Conservation (phyloP, 2,113 vertebrate species). For the Otis tarda region DNA sequence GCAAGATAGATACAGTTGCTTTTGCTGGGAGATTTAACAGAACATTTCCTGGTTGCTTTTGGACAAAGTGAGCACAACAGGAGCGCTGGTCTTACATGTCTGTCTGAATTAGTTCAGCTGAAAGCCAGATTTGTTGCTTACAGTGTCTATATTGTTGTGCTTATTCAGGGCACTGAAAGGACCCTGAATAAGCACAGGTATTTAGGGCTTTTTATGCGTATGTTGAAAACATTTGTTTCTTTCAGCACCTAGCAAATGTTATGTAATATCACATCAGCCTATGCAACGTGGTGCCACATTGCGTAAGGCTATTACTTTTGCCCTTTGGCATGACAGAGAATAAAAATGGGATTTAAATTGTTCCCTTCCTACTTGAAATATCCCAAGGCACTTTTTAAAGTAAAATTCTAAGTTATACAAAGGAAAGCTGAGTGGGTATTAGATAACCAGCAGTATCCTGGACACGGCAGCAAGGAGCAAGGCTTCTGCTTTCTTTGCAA, state of each 20-base stretch:
- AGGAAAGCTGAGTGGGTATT: background rate
- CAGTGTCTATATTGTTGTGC: background rate
- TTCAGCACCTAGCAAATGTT: background rate
- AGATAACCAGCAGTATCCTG: background rate
- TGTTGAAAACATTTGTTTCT: background rate
- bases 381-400: background rate
- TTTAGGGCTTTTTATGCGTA: background rate
- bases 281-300: background rate
- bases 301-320: slow-evolving; percentile 33
- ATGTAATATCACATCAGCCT: slow-evolving; percentile 8
- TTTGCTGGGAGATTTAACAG: background rate
- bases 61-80: background rate
- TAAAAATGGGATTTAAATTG: slow-evolving; percentile 36
- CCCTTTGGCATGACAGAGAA: background rate
- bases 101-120: background rate
- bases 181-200: no score
- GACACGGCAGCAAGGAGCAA: background rate
- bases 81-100: background rate
- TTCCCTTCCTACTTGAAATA: slow-evolving; percentile 9
- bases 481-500: background rate
- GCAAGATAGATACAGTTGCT: background rate
- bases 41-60: background rate
- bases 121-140: background rate
- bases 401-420: background rate
- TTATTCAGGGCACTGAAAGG: background rate